Conservation (phyloP, 2,888 invertebrate species). For the Oxytorus armatus region DNA sequence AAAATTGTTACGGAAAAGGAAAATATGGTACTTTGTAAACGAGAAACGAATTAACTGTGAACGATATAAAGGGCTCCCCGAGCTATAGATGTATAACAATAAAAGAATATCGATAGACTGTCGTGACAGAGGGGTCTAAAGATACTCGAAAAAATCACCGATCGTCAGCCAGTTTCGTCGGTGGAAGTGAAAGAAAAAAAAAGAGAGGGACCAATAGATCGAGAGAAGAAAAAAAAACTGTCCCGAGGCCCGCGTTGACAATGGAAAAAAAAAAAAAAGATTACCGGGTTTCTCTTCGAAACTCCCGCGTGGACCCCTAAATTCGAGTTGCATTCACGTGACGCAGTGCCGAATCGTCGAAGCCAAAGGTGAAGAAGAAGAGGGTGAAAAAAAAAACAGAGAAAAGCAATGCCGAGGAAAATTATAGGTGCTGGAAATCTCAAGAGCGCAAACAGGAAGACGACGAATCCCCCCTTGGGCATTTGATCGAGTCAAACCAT, state of each 20-base stretch:
- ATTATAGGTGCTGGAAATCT: slow-evolving; percentile 84
- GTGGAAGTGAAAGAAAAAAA: slow-evolving; percentile 19
- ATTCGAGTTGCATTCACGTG: slow-evolving; percentile 75
- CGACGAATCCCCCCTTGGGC: slow-evolving; percentile 65
- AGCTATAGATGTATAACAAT: not conserved
- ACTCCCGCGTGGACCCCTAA: slow-evolving; percentile 62
- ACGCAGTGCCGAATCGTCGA: slow-evolving; percentile 74
- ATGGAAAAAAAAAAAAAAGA: slow-evolving; percentile 69
- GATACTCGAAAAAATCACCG: slow-evolving; percentile 20
- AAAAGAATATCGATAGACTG: slow-evolving; percentile 27
- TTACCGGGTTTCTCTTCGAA: slow-evolving; percentile 69
- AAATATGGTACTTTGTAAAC: slow-evolving; percentile 9
- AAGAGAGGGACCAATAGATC: slow-evolving; percentile 20
- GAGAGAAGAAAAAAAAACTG: slow-evolving; percentile 65
- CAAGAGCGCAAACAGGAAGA: slow-evolving; percentile 81
- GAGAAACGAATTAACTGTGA: slow-evolving; percentile 22
- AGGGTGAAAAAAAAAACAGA: slow-evolving; percentile 51
- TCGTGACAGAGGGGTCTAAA: slow-evolving; percentile 23
- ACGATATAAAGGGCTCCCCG: not conserved
- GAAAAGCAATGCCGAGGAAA: slow-evolving; percentile 72
- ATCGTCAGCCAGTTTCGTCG: slow-evolving; percentile 21
- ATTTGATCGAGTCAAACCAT: slow-evolving; percentile 78
- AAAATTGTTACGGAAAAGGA: not conserved
- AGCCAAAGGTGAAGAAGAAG: slow-evolving; percentile 67
- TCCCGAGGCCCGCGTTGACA: slow-evolving; percentile 67